Evolutionary conservation across 2,888 invertebrate species (phyloP).

Genomic region (Stegophylla sp.): DNA sequence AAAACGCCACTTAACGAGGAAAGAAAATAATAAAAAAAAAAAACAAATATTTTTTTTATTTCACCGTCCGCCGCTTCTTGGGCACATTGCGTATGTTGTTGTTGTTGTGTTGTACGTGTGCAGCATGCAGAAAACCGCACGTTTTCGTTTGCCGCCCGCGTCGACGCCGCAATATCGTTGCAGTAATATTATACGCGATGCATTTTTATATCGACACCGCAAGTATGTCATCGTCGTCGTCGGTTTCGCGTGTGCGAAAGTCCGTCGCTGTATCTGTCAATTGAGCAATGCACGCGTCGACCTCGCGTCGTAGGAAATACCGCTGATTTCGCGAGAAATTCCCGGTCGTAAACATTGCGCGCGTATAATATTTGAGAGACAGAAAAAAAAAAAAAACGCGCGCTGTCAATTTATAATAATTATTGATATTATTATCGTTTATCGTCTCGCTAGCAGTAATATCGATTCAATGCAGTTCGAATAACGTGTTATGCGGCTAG

Average conservation of each 20-base stretch:
- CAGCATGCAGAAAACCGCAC: constrained; percentile 15
- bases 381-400: background rate
- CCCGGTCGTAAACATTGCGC: background rate
- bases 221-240: constrained; percentile 5
- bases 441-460: no score
- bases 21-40: background rate
- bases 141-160: background rate
- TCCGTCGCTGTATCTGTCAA: background rate
- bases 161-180: no score
- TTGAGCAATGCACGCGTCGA: background rate
- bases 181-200: no score
- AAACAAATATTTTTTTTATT: background rate
- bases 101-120: background rate
- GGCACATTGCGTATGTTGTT: background rate
- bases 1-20: background rate
- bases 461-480: no score
- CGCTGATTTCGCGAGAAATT: background rate
- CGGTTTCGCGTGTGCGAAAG: background rate
- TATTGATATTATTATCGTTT: no score
- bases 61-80: background rate
- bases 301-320: background rate
- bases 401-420: no score
- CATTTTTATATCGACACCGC: background rate
- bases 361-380: background rate
- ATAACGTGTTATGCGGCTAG: no score